Evolutionary conservation across 2,888 invertebrate genomes (phyloP).

Genomic region (Branchinecta sandiegonensis): DNA sequence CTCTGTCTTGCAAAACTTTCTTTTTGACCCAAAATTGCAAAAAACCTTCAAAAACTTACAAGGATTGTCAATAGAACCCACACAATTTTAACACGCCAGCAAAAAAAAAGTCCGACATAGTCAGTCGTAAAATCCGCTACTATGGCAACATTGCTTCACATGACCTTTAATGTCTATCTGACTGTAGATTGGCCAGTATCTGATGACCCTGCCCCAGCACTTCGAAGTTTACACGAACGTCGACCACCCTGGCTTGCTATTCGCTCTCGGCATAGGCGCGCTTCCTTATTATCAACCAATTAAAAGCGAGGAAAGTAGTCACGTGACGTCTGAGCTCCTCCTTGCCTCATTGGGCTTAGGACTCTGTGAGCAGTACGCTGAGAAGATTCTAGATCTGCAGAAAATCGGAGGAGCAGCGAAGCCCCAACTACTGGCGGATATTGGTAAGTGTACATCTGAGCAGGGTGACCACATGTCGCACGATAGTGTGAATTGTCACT

Average conservation of each 20-base stretch:
- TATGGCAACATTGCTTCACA: too few species aligned
- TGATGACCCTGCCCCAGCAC: constrained; percentile 6
- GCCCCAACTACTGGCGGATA: constrained; percentile 11
- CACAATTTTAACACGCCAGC: too few species aligned
- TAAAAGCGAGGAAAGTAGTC: constrained; percentile 5
- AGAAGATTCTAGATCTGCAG: neutral
- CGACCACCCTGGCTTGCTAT: constrained; percentile 6
- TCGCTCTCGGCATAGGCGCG: neutral
- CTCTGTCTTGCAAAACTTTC: too few species aligned
- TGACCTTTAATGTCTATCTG: constrained; percentile 1
- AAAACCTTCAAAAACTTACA: too few species aligned
- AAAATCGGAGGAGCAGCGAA: neutral
- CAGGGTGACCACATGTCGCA: too few species aligned
- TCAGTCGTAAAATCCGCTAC: too few species aligned
- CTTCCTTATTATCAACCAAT: neutral
- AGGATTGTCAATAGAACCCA: too few species aligned
- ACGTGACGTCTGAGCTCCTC: neutral
- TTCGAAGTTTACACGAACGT: neutral
- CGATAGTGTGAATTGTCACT: too few species aligned
- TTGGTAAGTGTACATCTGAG: neutral
- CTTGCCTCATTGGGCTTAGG: neutral
- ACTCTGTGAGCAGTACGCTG: neutral
- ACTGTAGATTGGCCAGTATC: neutral
- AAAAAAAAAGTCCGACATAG: too few species aligned
- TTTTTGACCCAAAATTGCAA: too few species aligned